Base-by-base conservation (phyloP, 2,888 invertebrate species). In the Diarsia rubi region DNA sequence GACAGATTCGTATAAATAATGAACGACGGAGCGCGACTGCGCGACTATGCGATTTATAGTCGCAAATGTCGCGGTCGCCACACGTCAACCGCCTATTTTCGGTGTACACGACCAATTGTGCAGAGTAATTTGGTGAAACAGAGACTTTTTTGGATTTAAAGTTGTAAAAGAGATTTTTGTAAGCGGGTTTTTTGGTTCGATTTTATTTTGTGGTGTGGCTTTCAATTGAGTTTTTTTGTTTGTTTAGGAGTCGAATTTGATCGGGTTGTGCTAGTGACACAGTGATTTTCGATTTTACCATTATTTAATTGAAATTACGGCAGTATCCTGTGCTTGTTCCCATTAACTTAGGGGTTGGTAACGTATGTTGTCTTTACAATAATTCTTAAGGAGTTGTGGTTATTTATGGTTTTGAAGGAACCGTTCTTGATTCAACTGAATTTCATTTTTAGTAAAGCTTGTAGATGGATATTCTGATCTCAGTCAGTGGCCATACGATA, bases 81-180 rank as follows among this genome's bases (percentile, higher is more conserved):
- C 85, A 87, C 84, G 84, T 88, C 88, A 86, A 88, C 85, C 75
- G 78, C 75, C 87, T 89, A 87, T 85, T 88, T 88, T 84, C 69
- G 79, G 71, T 78, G 68, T 69, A 68, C 78, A 82, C 59, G 71
- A 68, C 69, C 73, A 63, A 70, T 57, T 57, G 57, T 44, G 68
- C 74, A 86, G 86, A 86, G 88, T 76, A 84, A 70, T 71, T 24
- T 69, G 52, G 42, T 27, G 44, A 31, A 62, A 63, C 77, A 85
- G 86, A 87, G 59, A 19, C 37, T 12, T 80, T 71, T 44, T 14
- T 24, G 31, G 9, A 0, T 16, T n/a, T 59, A n/a, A 19, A 47
- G 8, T 66, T 47, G n/a, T 47, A 12, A 66, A 66, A 31, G 8
- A n/a, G 3, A n/a, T 47, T 27, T 42, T 24, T 21, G 24, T 9